Conservation (phyloP, 2,113 vertebrate species). For the Lampris incognitus region DNA sequence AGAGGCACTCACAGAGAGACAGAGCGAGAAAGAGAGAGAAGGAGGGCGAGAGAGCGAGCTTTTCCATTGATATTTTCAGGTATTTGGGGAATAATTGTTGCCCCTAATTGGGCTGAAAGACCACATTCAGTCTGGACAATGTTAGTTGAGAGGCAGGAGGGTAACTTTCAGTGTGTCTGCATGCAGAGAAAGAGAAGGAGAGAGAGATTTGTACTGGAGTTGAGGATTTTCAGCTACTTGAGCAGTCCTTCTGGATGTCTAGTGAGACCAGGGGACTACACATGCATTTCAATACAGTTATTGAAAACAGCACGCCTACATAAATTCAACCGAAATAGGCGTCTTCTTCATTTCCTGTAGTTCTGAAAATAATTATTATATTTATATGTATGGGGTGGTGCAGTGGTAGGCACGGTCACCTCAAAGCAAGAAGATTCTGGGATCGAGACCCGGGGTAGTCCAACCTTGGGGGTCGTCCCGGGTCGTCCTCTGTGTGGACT, state of each 20-base stretch:
- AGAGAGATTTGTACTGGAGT: constrained; percentile 38
- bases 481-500: too few relatives aligned
- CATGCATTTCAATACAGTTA: constrained; percentile 46
- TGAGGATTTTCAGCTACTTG: constrained; percentile 63
- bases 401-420: too few relatives aligned
- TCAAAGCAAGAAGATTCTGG: too few relatives aligned
- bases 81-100: constrained; percentile 46
- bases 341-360: background rate
- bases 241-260: constrained; percentile 55
- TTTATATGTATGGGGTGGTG: too few relatives aligned
- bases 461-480: too few relatives aligned
- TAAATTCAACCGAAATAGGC: too few relatives aligned
- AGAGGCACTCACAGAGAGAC: background rate
- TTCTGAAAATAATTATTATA: constrained; percentile 4
- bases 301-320: too few relatives aligned
- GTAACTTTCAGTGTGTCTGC: constrained; percentile 5
- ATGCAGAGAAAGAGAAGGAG: background rate
- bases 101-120: constrained; percentile 30
- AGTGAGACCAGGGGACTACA: constrained; percentile 41
- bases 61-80: constrained; percentile 8
- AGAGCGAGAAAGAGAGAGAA: constrained; percentile 2
- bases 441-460: too few relatives aligned
- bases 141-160: constrained; percentile 19
- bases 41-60: background rate
- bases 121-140: constrained; percentile 22